Evolutionary conservation across 2,888 invertebrate species (phyloP).

Genomic region (Microctonus aethiopoides): DNA sequence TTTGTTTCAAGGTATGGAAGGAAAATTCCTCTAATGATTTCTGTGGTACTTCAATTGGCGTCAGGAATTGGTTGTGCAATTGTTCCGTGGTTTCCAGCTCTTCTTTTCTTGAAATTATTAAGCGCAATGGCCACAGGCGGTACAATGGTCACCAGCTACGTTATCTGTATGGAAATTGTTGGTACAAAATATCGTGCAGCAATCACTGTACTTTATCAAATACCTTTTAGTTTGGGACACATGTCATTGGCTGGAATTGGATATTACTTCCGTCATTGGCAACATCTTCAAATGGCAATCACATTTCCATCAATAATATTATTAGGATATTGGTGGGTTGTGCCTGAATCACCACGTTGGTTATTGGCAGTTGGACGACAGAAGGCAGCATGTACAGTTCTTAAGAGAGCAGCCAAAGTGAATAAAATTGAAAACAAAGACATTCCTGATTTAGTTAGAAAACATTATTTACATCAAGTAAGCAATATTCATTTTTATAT

Average conservation of each 20-base stretch:
- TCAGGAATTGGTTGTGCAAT: conserved; percentile 79
- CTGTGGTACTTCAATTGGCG: conserved; percentile 79
- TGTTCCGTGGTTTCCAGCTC: conserved; percentile 74
- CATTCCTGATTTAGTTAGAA: conserved; percentile 56
- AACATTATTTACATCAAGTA: conserved; percentile 60
- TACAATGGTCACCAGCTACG: conserved; percentile 80
- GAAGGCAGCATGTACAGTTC: conserved; percentile 72
- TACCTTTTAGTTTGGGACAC: conserved; percentile 79
- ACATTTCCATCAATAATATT: conserved; percentile 74
- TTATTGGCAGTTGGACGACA: conserved; percentile 76
- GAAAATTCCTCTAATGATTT: conserved; percentile 77
- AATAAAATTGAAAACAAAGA: conserved; percentile 60
- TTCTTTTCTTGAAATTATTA: conserved; percentile 77
- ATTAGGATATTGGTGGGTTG: conserved; percentile 74
- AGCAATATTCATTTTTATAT: neutral
- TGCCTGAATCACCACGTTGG: conserved; percentile 87
- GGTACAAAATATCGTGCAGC: conserved; percentile 70
- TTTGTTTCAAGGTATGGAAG: conserved; percentile 77
- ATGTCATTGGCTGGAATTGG: conserved; percentile 74
- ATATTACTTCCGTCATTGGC: conserved; percentile 77
- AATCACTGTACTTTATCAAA: conserved; percentile 75
- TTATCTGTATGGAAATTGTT: conserved; percentile 69
- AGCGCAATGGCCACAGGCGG: conserved; percentile 84
- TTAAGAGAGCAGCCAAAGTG: conserved; percentile 74
- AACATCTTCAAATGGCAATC: conserved; percentile 75